A percentile compares a stretch with the other conserved stretches of the same genome.
Conservation (phyloP, 2,888 invertebrate species). For the Metacarcinus magister region DNA sequence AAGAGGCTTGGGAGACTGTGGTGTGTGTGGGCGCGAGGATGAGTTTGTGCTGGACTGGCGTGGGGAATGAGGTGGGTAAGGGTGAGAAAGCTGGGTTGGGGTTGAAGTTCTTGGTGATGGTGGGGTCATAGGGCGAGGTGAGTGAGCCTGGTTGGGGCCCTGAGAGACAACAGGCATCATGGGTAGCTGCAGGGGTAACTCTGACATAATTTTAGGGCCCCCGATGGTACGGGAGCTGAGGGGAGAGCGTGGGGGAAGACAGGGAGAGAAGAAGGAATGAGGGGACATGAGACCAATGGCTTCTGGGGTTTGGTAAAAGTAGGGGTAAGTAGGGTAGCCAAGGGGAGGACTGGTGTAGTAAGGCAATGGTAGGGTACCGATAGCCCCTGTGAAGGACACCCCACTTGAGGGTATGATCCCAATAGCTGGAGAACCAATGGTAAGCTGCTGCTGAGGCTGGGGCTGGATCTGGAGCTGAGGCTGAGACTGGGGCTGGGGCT, state of each 20-base stretch:
- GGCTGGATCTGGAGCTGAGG: neutral
- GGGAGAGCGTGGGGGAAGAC: conserved; percentile 71
- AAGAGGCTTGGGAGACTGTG: conserved; percentile 65
- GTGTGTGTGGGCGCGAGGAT: conserved; percentile 69
- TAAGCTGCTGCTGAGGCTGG: conserved; percentile 72
- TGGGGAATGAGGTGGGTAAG: conserved; percentile 73
- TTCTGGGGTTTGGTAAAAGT: conserved; percentile 75
- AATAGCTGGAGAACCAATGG: conserved; percentile 70
- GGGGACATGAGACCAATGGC: conserved; percentile 69
- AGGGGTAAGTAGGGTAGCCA: conserved; percentile 75
- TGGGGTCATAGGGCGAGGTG: conserved; percentile 74
- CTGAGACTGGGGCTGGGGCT: neutral
- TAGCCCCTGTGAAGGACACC: conserved; percentile 66
- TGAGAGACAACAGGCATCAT: conserved; percentile 73
- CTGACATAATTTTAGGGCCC: conserved; percentile 72
- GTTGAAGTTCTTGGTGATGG: conserved; percentile 75
- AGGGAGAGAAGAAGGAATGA: conserved; percentile 68
- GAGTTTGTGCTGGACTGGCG: conserved; percentile 59
- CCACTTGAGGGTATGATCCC: conserved; percentile 74
- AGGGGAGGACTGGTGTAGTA: conserved; percentile 74
- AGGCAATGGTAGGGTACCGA: conserved; percentile 74
- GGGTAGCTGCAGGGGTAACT: conserved; percentile 67
- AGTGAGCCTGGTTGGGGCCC: conserved; percentile 70
- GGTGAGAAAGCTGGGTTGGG: conserved; percentile 69
- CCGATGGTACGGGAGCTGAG: conserved; percentile 72